phyloP scores from a whole-genome alignment of 2,888 invertebrate species.

The Iselma pallidipennis region DNA sequence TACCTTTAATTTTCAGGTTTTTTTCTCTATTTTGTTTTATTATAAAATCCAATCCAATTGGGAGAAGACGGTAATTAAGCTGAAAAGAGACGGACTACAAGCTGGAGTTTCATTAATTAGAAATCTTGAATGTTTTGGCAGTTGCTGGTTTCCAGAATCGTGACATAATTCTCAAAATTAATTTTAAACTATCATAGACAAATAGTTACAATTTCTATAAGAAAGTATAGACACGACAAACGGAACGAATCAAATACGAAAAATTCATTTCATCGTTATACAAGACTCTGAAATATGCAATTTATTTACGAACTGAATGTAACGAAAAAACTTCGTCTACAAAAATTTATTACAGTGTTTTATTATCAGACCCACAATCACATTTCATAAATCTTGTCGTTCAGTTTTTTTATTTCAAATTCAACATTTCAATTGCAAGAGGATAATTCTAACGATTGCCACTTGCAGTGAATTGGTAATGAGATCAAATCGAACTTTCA shows the following conservation, averaged over 20 bases:
- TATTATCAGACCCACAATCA: not conserved
- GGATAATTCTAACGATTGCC: not conserved
- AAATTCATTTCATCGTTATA: too few species aligned
- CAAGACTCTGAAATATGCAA: too few species aligned
- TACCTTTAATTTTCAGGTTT: too few species aligned
- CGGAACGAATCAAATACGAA: too few species aligned
- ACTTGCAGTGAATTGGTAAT: not conserved
- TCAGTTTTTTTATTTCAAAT: not conserved
- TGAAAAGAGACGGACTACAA: too few species aligned
- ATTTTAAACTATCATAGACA: too few species aligned
- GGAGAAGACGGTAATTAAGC: not conserved
- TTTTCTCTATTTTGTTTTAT: too few species aligned
- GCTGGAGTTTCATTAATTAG: not conserved
- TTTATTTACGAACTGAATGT: too few species aligned
- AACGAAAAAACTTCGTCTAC: not conserved
- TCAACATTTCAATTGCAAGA: not conserved
- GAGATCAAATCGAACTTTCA: not conserved
- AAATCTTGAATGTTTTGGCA: not conserved
- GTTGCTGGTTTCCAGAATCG: not conserved
- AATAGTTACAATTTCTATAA: too few species aligned
- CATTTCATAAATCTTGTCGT: not conserved
- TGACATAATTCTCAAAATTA: not conserved
- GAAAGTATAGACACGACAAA: too few species aligned
- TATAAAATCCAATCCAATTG: not conserved
- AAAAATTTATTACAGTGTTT: too few species aligned